Evolutionary conservation across 2,888 invertebrate genomes (phyloP).

Genomic region (Neoascia interrupta): DNA sequence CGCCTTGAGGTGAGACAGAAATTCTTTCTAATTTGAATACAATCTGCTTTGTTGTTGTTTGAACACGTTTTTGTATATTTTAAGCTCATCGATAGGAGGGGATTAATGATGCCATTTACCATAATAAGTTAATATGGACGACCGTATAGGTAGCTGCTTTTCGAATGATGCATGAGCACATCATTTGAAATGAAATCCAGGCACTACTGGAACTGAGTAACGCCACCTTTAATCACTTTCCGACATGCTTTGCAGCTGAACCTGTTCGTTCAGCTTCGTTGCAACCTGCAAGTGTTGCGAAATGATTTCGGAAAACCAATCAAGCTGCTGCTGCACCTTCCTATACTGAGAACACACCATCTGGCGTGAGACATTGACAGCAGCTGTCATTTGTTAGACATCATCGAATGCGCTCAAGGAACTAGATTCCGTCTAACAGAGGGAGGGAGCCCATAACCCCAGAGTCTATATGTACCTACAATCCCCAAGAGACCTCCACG

Average conservation of each 20-base stretch:
- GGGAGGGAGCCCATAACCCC: too few relatives aligned
- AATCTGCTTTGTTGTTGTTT: conserved; percentile 2
- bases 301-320: conserved; percentile 46
- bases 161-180: not conserved
- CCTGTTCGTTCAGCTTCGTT: conserved; percentile 30
- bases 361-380: conserved; percentile 49
- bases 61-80: not conserved
- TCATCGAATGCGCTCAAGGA: conserved; percentile 37
- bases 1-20: not conserved
- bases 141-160: not conserved
- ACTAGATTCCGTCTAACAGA: too few relatives aligned
- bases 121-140: conserved; percentile 1
- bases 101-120: conserved; percentile 26
- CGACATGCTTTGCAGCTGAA: conserved; percentile 4
- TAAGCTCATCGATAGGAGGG: conserved; percentile 2
- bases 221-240: conserved; percentile 22
- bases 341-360: conserved; percentile 30
- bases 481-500: conserved; percentile 45
- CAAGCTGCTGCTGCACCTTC: conserved; percentile 52
- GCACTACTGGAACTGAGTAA: conserved; percentile 10
- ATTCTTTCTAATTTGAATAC: conserved; percentile 30
- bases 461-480: not conserved
- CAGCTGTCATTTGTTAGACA: conserved; percentile 66
- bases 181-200: not conserved
- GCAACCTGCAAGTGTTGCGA: too few relatives aligned